Evolutionary conservation across 2,888 invertebrate genomes (phyloP).

Genomic region (Stenichneumon culpator): DNA sequence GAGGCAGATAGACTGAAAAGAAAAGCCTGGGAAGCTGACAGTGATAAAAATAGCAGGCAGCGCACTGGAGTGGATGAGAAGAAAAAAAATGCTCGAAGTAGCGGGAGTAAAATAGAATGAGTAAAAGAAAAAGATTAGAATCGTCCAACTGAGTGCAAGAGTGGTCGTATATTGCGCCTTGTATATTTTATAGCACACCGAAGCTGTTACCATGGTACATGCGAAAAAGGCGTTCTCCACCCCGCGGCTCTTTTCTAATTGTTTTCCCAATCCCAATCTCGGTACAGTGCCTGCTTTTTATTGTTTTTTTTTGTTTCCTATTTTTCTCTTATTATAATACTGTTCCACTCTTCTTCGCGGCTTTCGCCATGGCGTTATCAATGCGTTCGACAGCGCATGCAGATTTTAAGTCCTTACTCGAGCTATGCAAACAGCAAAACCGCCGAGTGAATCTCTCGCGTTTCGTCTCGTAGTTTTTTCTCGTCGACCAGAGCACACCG

Average conservation of each 20-base stretch:
- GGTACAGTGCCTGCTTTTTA: background rate
- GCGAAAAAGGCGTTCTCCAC: slow-evolving; percentile 49
- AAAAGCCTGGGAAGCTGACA: slow-evolving; percentile 21
- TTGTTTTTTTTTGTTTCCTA: background rate
- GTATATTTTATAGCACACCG: slow-evolving; percentile 54
- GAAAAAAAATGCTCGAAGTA: slow-evolving; percentile 32
- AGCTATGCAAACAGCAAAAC: background rate
- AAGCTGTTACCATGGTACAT: slow-evolving; percentile 14
- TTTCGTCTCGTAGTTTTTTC: slow-evolving; percentile 7
- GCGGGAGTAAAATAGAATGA: slow-evolving; percentile 34
- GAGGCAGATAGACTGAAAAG: slow-evolving; percentile 28
- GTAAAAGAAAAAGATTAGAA: slow-evolving; percentile 57
- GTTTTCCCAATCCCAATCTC: slow-evolving; percentile 74
- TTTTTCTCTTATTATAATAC: background rate
- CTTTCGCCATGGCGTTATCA: background rate
- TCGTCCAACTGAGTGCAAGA: slow-evolving; percentile 21
- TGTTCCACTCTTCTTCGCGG: background rate
- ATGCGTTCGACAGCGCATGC: slow-evolving; percentile 68
- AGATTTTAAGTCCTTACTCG: slow-evolving; percentile 61
- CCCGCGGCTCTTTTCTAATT: slow-evolving; percentile 70
- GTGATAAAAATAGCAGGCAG: slow-evolving; percentile 23
- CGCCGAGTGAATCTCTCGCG: slow-evolving; percentile 38
- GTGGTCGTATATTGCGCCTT: slow-evolving; percentile 48
- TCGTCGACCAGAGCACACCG: background rate
- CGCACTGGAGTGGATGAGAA: slow-evolving; percentile 26